phyloP scores from a whole-genome alignment of 2,797 vertebrate species.

The Oceanodroma leucorhoa region DNA sequence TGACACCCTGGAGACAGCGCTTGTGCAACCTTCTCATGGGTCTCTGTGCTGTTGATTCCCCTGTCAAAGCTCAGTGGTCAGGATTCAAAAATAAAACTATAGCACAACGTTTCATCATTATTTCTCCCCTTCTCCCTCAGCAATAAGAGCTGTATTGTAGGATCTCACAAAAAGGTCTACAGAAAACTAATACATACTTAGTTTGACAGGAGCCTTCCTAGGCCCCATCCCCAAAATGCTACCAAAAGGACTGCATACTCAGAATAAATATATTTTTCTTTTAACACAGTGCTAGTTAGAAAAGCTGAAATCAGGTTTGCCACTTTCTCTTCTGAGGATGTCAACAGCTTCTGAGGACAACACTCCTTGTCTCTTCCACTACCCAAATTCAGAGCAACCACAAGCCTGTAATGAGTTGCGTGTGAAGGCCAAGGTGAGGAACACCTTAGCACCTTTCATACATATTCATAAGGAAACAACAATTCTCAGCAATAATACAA shows the following conservation, averaged over 20 bases:
- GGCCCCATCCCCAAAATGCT: not conserved
- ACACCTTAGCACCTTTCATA: not conserved
- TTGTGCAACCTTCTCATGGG: conserved; percentile 64
- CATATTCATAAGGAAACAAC: conserved; percentile 39
- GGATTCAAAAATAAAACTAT: not conserved
- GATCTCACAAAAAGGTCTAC: not conserved
- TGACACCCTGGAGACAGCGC: conserved; percentile 73
- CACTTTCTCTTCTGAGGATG: conserved; percentile 31
- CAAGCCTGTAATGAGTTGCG: not conserved
- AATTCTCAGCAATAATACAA: conserved; percentile 18
- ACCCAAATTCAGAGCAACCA: conserved; percentile 18
- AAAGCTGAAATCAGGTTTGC: conserved; percentile 1
- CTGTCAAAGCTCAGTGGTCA: not conserved
- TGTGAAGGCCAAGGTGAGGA: conserved; percentile 40
- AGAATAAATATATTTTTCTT: not conserved
- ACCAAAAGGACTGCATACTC: not conserved
- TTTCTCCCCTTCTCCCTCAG: not conserved
- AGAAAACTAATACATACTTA: not conserved
- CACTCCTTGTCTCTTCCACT: not conserved
- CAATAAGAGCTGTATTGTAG: not conserved
- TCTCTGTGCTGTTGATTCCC: not conserved
- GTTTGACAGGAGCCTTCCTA: not conserved
- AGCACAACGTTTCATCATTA: not conserved
- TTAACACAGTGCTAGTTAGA: not conserved
- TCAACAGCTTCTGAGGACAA: conserved; percentile 30